Evolutionary conservation across 2,113 vertebrate species (phyloP).

Genomic region (Tetraodon nigroviridis): DNA sequence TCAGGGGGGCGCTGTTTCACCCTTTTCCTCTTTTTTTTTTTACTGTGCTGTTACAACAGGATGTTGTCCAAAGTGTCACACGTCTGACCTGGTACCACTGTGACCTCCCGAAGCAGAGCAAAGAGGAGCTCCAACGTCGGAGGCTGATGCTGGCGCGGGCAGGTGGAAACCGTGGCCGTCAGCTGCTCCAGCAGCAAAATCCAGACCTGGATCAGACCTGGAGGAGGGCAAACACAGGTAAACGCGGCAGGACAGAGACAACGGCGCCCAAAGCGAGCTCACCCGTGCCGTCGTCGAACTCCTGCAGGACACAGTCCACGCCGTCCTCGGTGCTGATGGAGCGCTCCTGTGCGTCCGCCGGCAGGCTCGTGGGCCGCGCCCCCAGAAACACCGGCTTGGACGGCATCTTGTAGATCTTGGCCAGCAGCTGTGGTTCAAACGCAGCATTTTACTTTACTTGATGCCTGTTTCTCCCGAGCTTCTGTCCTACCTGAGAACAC

Average conservation of each 20-base stretch:
- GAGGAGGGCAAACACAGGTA: background rate
- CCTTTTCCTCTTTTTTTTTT: no score
- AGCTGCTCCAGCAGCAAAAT: constrained; percentile 92
- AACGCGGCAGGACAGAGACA: no score
- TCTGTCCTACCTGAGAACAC: constrained; percentile 85
- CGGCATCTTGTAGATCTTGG: constrained; percentile 98
- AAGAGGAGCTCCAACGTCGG: constrained; percentile 94
- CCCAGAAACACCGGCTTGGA: constrained; percentile 91
- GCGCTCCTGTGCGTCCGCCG: constrained; percentile 80
- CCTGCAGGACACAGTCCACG: constrained; percentile 85
- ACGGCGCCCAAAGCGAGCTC: no score
- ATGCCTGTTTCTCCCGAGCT: background rate
- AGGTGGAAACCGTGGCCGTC: constrained; percentile 91
- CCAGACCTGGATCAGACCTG: constrained; percentile 97
- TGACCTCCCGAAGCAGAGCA: constrained; percentile 85
- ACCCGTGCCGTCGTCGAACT: constrained; percentile 93
- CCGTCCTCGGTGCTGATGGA: constrained; percentile 90
- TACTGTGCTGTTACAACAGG: background rate
- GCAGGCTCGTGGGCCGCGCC: constrained; percentile 83
- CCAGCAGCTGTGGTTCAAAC: constrained; percentile 77
- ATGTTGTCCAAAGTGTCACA: background rate
- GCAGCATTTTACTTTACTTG: no score
- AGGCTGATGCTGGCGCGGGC: constrained; percentile 93
- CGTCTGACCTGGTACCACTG: constrained; percentile 81
- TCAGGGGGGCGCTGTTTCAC: no score